Evolutionary conservation across 1,140 invertebrate genomes (phyloP).

Genomic region (Homarus americanus): DNA sequence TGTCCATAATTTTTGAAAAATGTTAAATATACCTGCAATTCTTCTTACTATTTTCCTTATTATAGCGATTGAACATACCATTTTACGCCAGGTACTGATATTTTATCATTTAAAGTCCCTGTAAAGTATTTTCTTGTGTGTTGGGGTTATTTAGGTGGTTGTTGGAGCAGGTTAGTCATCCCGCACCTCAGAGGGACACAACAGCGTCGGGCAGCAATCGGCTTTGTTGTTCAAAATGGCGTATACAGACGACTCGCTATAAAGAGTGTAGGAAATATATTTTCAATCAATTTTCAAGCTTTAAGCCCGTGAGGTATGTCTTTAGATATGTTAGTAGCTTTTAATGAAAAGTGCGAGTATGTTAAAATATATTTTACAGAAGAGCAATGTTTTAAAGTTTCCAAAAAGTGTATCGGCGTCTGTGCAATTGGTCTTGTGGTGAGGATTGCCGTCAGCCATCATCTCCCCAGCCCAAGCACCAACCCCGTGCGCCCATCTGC

Average conservation of each 20-base stretch:
- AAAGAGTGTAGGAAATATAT: slow-evolving; percentile 19
- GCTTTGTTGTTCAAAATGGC: slow-evolving; percentile 72
- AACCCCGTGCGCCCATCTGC: background rate
- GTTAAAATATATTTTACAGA: background rate
- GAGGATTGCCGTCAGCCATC: slow-evolving; percentile 50
- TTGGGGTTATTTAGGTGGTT: background rate
- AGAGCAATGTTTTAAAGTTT: background rate
- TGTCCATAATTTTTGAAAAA: background rate
- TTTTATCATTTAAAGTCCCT: background rate
- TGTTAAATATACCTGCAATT: background rate
- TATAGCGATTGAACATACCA: background rate
- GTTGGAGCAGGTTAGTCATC: background rate
- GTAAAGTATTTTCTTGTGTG: background rate
- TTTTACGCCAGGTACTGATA: background rate
- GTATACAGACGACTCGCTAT: slow-evolving; percentile 32
- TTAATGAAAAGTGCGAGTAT: background rate
- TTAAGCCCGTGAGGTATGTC: slow-evolving; percentile 39
- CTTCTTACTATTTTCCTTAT: background rate
- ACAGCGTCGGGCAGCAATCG: slow-evolving; percentile 24
- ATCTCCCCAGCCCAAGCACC: background rate
- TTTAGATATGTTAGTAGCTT: background rate
- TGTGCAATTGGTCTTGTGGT: background rate
- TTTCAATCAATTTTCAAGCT: background rate
- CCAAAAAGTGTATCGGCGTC: slow-evolving; percentile 16
- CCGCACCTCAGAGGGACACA: background rate